A percentile compares a stretch with the other conserved stretches of the same genome.
Conservation (phyloP, 2,888 invertebrate species). For the Asteroscopus sphinx region DNA sequence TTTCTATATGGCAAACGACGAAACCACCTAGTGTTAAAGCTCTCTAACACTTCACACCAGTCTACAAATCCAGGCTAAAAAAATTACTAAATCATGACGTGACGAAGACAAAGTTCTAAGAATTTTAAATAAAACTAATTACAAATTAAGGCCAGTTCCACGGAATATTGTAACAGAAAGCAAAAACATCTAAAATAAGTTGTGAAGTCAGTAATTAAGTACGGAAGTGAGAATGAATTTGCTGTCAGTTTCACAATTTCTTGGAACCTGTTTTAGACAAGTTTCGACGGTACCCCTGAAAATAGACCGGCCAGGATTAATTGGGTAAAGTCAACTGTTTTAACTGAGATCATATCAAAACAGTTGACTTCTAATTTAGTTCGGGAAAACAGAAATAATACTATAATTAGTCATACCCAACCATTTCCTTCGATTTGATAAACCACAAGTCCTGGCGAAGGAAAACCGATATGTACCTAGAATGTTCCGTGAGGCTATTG, state of each 20-base stretch:
- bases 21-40: no score
- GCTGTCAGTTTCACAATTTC: constrained; percentile 40
- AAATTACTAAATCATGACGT: no score
- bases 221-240: constrained; percentile 38
- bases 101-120: constrained; percentile 1
- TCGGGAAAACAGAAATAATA: no score
- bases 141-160: constrained; percentile 34
- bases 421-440: no score
- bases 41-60: no score
- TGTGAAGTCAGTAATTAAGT: constrained; percentile 49
- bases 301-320: constrained; percentile 29
- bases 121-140: constrained; percentile 49
- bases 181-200: constrained; percentile 53
- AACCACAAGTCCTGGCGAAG: no score
- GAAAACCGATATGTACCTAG: no score
- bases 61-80: no score
- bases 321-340: constrained; percentile 21
- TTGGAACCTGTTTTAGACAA: constrained; percentile 37
- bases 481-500: no score
- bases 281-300: constrained; percentile 21
- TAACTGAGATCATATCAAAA: background rate
- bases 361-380: background rate
- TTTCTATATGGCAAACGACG: no score
- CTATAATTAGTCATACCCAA: no score
- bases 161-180: constrained; percentile 37